Percentiles rank a stretch among this genome's conserved stretches.
phyloP scores from a whole-genome alignment of 2,888 invertebrate genomes.

The Lottia gigantea region DNA sequence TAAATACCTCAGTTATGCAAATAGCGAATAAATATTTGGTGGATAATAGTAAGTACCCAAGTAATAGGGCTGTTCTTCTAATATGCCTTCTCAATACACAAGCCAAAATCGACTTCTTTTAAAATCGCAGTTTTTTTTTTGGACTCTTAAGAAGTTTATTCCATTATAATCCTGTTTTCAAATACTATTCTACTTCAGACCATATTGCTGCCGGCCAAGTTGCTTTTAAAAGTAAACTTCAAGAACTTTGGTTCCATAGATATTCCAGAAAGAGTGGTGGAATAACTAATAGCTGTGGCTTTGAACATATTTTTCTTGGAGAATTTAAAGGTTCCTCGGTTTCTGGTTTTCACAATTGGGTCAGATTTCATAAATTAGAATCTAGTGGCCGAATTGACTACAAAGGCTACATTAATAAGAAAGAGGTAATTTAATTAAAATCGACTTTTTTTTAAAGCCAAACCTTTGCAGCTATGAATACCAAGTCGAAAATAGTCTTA shows the following conservation, averaged over 20 bases:
- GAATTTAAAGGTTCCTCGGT: conserved; percentile 82
- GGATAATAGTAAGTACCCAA: conserved; percentile 7
- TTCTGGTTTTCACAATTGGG: conserved; percentile 90
- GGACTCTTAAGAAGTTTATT: too few species aligned
- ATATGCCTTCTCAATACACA: too few species aligned
- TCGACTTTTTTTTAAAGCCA: too few species aligned
- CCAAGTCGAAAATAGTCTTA: too few species aligned
- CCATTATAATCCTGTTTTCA: background rate
- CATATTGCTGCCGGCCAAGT: background rate
- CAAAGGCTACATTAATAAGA: conserved; percentile 41
- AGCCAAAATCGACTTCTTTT: too few species aligned
- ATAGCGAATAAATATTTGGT: conserved; percentile 76
- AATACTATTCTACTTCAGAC: too few species aligned
- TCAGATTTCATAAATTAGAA: conserved; percentile 85
- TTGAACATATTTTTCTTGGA: conserved; percentile 91
- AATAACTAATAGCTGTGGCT: conserved; percentile 86
- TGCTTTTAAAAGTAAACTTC: conserved; percentile 59
- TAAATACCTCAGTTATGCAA: conserved; percentile 81
- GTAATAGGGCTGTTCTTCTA: too few species aligned
- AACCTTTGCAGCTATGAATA: too few species aligned
- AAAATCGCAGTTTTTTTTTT: too few species aligned
- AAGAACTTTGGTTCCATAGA: conserved; percentile 73
- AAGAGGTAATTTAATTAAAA: conserved; percentile 13
- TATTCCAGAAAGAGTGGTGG: conserved; percentile 78
- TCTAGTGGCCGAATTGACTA: conserved; percentile 41